Evolutionary conservation across 2,113 vertebrate species (phyloP).

Genomic region (Prionailurus bengalensis): DNA sequence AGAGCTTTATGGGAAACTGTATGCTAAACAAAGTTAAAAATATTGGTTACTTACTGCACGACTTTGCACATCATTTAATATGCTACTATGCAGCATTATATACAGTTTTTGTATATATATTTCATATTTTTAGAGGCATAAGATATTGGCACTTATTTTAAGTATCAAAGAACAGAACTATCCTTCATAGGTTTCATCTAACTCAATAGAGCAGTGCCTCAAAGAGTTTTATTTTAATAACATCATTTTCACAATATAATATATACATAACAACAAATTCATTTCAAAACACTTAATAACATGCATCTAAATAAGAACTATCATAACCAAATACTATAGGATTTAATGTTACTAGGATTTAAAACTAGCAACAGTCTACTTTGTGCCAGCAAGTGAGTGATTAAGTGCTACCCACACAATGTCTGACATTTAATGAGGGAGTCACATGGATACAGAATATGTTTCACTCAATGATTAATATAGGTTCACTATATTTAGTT

Average conservation of each 20-base stretch:
- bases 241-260: slow-evolving; percentile 37
- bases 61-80: slow-evolving; percentile 26
- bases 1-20: not conserved
- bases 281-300: slow-evolving; percentile 55
- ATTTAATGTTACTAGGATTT: slow-evolving; percentile 11
- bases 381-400: slow-evolving; percentile 21
- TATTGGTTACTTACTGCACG: slow-evolving; percentile 1
- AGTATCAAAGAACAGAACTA: slow-evolving; percentile 32
- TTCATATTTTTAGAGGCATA: slow-evolving; percentile 28
- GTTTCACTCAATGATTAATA: slow-evolving; percentile 69
- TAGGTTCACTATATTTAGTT: slow-evolving; percentile 71
- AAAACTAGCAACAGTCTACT: not conserved
- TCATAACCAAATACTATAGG: slow-evolving; percentile 1
- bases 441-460: not conserved
- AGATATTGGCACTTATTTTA: slow-evolving; percentile 30
- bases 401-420: slow-evolving; percentile 41
- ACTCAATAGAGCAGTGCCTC: not conserved
- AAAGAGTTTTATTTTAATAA: slow-evolving; percentile 31
- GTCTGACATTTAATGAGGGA: slow-evolving; percentile 62
- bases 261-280: slow-evolving; percentile 15
- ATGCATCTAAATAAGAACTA: slow-evolving; percentile 39
- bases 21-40: slow-evolving; percentile 20
- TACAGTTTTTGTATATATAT: not conserved
- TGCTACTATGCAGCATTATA: not conserved
- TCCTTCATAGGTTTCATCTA: slow-evolving; percentile 39